Base-by-base conservation (phyloP, 2,888 invertebrate genomes). In the Ligdia adustata region DNA sequence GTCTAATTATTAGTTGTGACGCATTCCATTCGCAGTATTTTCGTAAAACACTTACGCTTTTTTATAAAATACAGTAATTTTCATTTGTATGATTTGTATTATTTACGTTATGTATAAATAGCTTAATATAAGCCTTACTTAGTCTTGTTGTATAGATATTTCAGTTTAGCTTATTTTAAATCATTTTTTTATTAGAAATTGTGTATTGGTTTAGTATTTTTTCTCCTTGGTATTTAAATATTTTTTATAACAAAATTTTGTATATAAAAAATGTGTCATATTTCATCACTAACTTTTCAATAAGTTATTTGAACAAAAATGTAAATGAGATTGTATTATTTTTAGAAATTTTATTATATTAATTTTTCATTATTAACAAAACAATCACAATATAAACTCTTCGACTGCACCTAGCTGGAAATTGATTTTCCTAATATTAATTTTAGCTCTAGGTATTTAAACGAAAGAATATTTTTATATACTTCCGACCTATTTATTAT, bases 401-500 rank as follows among this genome's bases (percentile, higher is more conserved):
- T 59, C 39, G 46, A 49, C 44, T 51, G 44, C 50, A 54, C 46
- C 41, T 31, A 52, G 42, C 49, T 44, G 49, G 37, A 18, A 14
- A 52, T 53, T 57, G 47, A 55, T 55, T 52, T 54, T 37, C 46
- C 37, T 45, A 47, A 82, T 82, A 40, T 43, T 52, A 53, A 43
- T 32, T 52, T 55, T 55, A 56, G 54, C 66, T 64, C 51, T 88
- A 88, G 82, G 84, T 88, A 87, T 87, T 87, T 84, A 86, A 81
- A 83, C 40, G 31, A 42, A 78, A 80, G 79, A 80, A 77, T 79
- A 32, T 79, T 83, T 85, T 82, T 82, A 78, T 81, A 77, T 81
- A 71, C 80, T 82, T 82, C 79, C 75, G 74, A 80, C 65, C 77
- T 86, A 84, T 85, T 86, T 86, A 82, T 80, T 80, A 75, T 77